phyloP scores from a whole-genome alignment of 30 jellyfish, hydroid and myxozoan genomes.

The Hydractinia echinata region DNA sequence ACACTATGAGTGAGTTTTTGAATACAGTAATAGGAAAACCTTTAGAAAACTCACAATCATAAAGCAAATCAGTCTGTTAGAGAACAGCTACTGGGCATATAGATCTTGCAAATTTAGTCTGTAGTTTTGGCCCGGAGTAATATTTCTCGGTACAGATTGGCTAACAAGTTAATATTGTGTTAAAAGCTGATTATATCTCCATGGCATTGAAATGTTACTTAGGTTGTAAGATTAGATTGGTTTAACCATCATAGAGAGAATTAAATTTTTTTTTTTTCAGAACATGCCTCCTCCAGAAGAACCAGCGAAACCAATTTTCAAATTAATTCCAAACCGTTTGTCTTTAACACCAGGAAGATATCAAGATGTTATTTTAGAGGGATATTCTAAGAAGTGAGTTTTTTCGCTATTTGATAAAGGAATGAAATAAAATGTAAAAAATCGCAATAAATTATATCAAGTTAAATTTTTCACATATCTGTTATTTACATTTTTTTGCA shows the following conservation, averaged over 20 bases:
- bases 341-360: slow-evolving; percentile 88
- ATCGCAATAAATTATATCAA: not conserved
- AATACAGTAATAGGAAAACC: too few species aligned
- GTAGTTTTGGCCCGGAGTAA: too few species aligned
- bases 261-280: slow-evolving; percentile 30
- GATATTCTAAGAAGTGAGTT: slow-evolving; percentile 60
- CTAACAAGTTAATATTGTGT: too few species aligned
- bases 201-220: too few species aligned
- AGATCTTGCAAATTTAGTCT: too few species aligned
- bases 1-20: too few species aligned
- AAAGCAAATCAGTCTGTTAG: too few species aligned
- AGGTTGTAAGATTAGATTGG: too few species aligned
- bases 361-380: slow-evolving; percentile 87
- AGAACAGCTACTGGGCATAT: too few species aligned
- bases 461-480: not conserved
- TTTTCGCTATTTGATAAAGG: not conserved
- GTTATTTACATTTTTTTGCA: slow-evolving; percentile 3
- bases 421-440: not conserved
- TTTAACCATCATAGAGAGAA: not conserved
- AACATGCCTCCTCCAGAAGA: slow-evolving; percentile 89
- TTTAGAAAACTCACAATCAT: too few species aligned
- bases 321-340: slow-evolving; percentile 74
- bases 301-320: slow-evolving; percentile 84
- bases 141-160: too few species aligned
- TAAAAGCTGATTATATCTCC: too few species aligned